Conservation (phyloP, 2,797 vertebrate genomes). For the Pagetopsis macropterus region DNA sequence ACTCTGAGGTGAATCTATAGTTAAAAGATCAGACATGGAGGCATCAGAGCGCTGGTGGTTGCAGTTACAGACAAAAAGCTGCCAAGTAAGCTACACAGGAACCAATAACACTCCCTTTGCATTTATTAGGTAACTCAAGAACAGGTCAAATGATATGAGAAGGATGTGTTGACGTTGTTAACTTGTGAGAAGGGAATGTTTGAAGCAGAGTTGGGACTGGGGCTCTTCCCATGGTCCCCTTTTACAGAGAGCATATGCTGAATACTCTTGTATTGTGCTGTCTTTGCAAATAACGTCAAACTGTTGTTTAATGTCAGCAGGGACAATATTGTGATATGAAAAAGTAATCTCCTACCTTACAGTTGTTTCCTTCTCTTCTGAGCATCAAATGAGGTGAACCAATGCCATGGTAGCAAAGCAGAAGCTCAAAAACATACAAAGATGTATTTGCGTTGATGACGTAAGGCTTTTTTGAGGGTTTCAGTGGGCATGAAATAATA, state of each 20-base stretch:
- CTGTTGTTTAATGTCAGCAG: constrained; percentile 74
- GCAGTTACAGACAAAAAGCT: constrained; percentile 64
- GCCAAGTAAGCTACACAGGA: constrained; percentile 66
- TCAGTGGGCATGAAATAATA: constrained; percentile 4
- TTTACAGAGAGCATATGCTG: constrained; percentile 53
- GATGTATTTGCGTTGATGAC: constrained; percentile 56
- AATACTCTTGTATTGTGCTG: constrained; percentile 65
- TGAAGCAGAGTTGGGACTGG: constrained; percentile 43
- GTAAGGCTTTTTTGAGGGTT: constrained; percentile 9
- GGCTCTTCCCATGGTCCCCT: constrained; percentile 39
- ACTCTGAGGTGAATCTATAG: constrained; percentile 54
- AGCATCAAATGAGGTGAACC: constrained; percentile 56
- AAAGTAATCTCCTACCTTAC: constrained; percentile 42
- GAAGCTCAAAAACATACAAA: constrained; percentile 60
- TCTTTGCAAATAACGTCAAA: constrained; percentile 78
- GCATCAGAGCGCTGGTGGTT: constrained; percentile 70
- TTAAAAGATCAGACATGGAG: constrained; percentile 70
- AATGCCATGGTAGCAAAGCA: constrained; percentile 53
- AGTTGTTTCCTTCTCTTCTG: constrained; percentile 32
- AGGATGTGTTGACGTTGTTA: constrained; percentile 53
- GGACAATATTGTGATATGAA: constrained; percentile 59
- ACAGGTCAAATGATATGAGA: constrained; percentile 26
- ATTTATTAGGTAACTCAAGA: constrained; percentile 43
- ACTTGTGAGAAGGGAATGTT: constrained; percentile 52
- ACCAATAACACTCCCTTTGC: constrained; percentile 33